Conservation (phyloP, 2,113 vertebrate species). For the Etheostoma spectabile region DNA sequence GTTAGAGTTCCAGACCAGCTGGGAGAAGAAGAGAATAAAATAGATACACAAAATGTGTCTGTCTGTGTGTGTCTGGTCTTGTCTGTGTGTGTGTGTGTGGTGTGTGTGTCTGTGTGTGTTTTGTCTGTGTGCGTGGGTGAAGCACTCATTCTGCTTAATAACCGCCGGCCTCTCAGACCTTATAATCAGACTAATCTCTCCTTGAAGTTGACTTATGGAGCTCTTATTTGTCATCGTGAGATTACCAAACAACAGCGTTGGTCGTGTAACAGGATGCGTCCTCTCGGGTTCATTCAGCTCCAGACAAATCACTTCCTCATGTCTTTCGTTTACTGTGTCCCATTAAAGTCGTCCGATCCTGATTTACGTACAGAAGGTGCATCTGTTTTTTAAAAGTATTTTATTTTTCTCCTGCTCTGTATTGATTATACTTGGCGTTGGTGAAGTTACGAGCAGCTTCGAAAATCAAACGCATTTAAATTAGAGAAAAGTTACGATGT, state of each 20-base stretch:
- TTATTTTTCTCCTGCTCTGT: not conserved
- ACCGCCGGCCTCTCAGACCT: constrained; percentile 29
- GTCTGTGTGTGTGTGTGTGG: too few species aligned
- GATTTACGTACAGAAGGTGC: not conserved
- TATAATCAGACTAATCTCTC: constrained; percentile 48
- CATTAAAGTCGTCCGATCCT: not conserved
- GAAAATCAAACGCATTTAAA: not conserved
- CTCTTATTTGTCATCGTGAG: constrained; percentile 26
- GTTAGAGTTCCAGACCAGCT: too few species aligned
- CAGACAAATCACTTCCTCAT: not conserved
- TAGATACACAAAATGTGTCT: too few species aligned
- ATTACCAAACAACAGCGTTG: constrained; percentile 10
- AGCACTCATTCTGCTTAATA: constrained; percentile 27
- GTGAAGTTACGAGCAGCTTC: not conserved
- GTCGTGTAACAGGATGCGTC: not conserved
- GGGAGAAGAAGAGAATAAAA: too few species aligned
- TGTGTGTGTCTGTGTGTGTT: too few species aligned
- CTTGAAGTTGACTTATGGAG: constrained; percentile 42
- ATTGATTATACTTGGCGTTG: not conserved
- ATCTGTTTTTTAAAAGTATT: not conserved
- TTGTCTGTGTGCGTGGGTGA: too few species aligned
- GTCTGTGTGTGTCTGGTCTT: too few species aligned
- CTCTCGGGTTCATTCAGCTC: not conserved
- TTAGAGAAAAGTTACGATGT: not conserved
- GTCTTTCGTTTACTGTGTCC: not conserved